These are phyloP conservation scores for Tangara arthus DNA, from an alignment of 2,797 vertebrate species.

Conservation along the genomic window DNA sequence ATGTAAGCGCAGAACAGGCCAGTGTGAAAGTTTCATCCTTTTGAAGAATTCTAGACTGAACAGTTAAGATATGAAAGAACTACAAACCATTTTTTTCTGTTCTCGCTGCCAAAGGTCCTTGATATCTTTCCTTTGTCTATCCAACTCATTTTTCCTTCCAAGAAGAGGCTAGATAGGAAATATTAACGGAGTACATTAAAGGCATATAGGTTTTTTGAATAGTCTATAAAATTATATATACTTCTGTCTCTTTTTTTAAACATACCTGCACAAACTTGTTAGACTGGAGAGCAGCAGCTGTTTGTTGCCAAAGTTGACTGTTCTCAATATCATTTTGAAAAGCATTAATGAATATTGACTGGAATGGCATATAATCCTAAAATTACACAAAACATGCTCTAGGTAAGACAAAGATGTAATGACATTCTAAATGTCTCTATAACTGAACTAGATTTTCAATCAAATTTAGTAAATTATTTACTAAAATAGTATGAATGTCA, in stretches of 20 bases:
- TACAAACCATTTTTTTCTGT: constrained; percentile 95
- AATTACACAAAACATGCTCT: constrained; percentile 26
- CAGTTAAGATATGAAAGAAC: not conserved
- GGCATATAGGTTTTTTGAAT: not conserved
- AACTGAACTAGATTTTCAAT: not conserved
- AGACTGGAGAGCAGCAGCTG: constrained; percentile 86
- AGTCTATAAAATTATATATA: not conserved
- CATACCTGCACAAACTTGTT: constrained; percentile 96
- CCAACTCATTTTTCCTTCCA: constrained; percentile 91
- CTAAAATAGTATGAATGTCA: not conserved
- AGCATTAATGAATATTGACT: constrained; percentile 87
- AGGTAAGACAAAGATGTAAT: not conserved
- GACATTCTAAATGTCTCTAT: not conserved
- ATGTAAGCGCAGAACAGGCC: not conserved
- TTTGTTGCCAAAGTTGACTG: constrained; percentile 89
- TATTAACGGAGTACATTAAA: not conserved
- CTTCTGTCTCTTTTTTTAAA: not conserved
- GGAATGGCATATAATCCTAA: constrained; percentile 95
- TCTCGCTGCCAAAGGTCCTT: constrained; percentile 98
- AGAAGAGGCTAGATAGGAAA: constrained; percentile 85
- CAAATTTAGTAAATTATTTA: not conserved
- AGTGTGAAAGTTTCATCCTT: not conserved
- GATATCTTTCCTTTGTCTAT: constrained; percentile 94
- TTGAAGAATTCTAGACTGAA: not conserved
- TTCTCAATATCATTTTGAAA: constrained; percentile 92